These are phyloP conservation scores for Harpalus rubripes DNA, from an alignment of 2,888 invertebrate genomes.

Conservation along the genomic window DNA sequence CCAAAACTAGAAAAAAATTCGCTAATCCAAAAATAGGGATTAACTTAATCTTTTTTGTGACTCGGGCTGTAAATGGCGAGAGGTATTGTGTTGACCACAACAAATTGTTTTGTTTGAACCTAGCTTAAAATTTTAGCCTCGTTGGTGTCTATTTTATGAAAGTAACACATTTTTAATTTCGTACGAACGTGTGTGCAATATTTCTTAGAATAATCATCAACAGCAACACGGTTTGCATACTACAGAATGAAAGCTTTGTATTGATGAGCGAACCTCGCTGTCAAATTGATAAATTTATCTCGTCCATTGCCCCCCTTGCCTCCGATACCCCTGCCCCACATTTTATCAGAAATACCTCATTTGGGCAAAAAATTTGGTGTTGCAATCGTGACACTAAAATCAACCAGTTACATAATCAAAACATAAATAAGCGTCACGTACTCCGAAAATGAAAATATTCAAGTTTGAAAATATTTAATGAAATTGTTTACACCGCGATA, in stretches of 20 bases:
- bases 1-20: too few relatives aligned
- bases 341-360: constrained; percentile 27
- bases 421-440: constrained; percentile 13
- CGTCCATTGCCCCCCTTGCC: neutral
- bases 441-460: neutral
- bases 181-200: neutral
- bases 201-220: neutral
- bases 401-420: constrained; percentile 38
- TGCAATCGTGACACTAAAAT: constrained; percentile 16
- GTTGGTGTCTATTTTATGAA: too few relatives aligned
- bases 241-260: constrained; percentile 28
- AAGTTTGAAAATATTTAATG: constrained; percentile 28
- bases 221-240: neutral
- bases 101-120: too few relatives aligned
- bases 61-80: too few relatives aligned
- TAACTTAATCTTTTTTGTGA: too few relatives aligned
- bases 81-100: too few relatives aligned
- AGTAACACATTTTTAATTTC: neutral
- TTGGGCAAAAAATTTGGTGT: constrained; percentile 23
- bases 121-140: too few relatives aligned
- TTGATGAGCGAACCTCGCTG: constrained; percentile 3
- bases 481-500: constrained; percentile 40
- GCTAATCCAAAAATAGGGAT: too few relatives aligned
- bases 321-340: neutral
- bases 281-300: constrained; percentile 28